These are phyloP conservation scores for Micromesistius poutassou DNA, from an alignment of 2,797 vertebrate species.

Conservation along the genomic window DNA sequence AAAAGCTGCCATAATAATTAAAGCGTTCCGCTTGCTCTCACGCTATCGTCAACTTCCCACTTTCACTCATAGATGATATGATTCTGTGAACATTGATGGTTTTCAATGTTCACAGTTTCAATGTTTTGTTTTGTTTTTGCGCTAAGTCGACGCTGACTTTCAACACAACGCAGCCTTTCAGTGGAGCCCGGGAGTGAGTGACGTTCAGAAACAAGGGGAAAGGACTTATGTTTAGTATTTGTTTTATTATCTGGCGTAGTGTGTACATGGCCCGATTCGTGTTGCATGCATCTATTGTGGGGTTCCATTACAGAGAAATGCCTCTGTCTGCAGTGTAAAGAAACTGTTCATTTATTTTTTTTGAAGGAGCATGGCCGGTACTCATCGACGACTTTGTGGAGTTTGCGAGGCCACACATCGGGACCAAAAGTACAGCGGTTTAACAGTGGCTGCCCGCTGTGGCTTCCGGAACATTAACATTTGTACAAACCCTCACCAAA, in stretches of 20 bases:
- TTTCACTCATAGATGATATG: too few species aligned
- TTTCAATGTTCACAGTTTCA: not conserved
- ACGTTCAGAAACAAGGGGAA: too few species aligned
- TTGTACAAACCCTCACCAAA: slow-evolving; percentile 73
- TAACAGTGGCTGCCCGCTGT: slow-evolving; percentile 76
- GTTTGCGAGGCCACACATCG: slow-evolving; percentile 97
- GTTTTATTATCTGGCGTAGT: too few species aligned
- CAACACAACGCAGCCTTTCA: too few species aligned
- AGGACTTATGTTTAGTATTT: too few species aligned
- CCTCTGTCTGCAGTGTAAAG: not conserved
- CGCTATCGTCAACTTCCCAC: too few species aligned
- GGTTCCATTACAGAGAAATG: not conserved
- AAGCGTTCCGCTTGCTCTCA: too few species aligned
- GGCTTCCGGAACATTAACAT: slow-evolving; percentile 71
- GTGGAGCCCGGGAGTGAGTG: too few species aligned
- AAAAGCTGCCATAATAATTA: not conserved
- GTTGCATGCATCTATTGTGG: too few species aligned
- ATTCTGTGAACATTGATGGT: too few species aligned
- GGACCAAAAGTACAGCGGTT: slow-evolving; percentile 95
- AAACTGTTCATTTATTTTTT: not conserved
- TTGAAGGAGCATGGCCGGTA: slow-evolving; percentile 92
- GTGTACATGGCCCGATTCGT: too few species aligned
- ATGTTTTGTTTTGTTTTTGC: not conserved
- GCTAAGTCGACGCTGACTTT: too few species aligned
- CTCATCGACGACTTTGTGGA: slow-evolving; percentile 99